Evolutionary conservation across 2,797 vertebrate genomes (phyloP).

Genomic region (Rhinella marina): DNA sequence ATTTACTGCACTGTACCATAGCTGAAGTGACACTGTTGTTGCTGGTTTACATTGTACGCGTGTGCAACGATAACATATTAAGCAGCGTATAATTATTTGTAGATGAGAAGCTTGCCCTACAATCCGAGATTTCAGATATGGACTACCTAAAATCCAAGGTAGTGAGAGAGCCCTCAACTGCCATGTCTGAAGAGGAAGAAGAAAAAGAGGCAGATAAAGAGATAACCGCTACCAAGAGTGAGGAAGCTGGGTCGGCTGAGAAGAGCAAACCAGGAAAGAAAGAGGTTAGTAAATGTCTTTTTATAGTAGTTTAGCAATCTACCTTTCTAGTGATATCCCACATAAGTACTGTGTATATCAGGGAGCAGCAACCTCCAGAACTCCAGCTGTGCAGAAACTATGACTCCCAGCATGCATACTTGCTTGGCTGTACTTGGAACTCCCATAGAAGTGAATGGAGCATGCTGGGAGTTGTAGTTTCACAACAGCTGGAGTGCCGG

Average conservation of each 20-base stretch:
- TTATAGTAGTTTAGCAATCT: background rate
- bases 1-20: background rate
- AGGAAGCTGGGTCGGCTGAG: constrained; percentile 61
- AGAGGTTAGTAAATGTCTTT: constrained; percentile 69
- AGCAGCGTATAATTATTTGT: background rate
- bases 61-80: background rate
- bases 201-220: background rate
- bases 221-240: constrained; percentile 55
- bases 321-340: background rate
- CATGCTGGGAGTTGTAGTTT: too few relatives aligned
- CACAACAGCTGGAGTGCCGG: too few relatives aligned
- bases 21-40: background rate
- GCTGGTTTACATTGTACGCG: background rate
- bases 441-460: too few relatives aligned
- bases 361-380: too few relatives aligned
- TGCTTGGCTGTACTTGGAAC: too few relatives aligned
- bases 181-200: constrained; percentile 59
- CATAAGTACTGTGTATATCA: too few relatives aligned
- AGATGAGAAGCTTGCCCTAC: constrained; percentile 65
- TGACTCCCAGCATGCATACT: too few relatives aligned
- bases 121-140: constrained; percentile 86
- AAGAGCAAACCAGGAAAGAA: constrained; percentile 57
- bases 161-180: constrained; percentile 65
- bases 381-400: too few relatives aligned
- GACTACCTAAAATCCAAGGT: constrained; percentile 94